Evolutionary conservation across 2,888 invertebrate genomes (phyloP).

Genomic region (Sinodicranocentrus sp.): DNA sequence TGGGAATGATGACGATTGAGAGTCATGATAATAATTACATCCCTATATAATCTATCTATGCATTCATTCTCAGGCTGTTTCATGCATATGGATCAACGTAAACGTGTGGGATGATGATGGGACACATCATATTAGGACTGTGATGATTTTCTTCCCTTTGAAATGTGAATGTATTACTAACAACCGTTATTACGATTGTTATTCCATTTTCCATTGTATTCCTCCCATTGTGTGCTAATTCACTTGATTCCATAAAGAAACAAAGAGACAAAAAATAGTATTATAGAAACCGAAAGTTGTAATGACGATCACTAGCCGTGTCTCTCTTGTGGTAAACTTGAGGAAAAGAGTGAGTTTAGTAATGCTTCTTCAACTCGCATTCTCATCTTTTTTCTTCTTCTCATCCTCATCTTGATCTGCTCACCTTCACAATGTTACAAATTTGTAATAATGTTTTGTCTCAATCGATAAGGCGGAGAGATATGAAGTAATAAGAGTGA

Average conservation of each 20-base stretch:
- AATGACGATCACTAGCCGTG: conserved; percentile 49
- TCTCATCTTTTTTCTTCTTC: no score
- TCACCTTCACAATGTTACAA: no score
- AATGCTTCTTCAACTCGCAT: no score
- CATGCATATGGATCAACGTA: background rate
- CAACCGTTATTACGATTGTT: conserved; percentile 63
- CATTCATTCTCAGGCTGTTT: background rate
- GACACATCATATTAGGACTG: conserved; percentile 31
- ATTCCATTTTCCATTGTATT: conserved; percentile 63
- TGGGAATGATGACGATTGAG: conserved; percentile 52
- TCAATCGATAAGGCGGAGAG: no score
- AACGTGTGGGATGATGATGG: conserved; percentile 59
- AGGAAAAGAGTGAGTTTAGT: no score
- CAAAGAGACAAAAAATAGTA: conserved; percentile 34
- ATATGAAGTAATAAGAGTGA: no score
- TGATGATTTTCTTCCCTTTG: conserved; percentile 46
- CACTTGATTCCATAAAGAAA: conserved; percentile 56
- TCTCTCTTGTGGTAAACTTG: conserved; percentile 18
- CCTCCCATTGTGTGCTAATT: conserved; percentile 65
- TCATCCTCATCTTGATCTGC: no score
- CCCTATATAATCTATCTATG: background rate
- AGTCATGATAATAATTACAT: conserved; percentile 48
- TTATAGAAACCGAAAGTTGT: conserved; percentile 55
- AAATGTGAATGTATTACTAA: conserved; percentile 44
- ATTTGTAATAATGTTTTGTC: no score